Evolutionary conservation across 1,140 invertebrate species (phyloP).

Genomic region (Antheraea mylitta): DNA sequence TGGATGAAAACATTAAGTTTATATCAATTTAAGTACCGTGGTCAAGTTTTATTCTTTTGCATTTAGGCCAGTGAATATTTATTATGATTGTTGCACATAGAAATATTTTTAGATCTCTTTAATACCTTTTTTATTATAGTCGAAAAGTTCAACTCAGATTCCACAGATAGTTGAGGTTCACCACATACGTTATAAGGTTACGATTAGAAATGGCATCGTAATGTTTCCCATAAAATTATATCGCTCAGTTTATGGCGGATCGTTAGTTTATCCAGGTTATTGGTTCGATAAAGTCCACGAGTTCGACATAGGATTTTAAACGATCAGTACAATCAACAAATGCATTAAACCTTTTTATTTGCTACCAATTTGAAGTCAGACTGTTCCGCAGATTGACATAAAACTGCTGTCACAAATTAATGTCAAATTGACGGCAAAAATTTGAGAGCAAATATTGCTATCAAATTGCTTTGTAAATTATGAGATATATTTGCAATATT

Average conservation of each 20-base stretch:
- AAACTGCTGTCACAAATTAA: too few relatives aligned
- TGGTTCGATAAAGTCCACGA: neutral
- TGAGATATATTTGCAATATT: too few relatives aligned
- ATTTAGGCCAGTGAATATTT: neutral
- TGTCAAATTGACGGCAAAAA: too few relatives aligned
- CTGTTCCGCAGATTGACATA: too few relatives aligned
- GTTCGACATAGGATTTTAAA: neutral
- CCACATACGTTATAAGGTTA: neutral
- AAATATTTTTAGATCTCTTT: neutral
- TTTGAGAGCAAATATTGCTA: too few relatives aligned
- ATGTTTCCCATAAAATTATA: constrained; percentile 2
- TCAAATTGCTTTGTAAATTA: too few relatives aligned
- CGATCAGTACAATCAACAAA: too few relatives aligned
- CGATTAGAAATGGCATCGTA: neutral
- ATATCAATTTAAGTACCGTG: neutral
- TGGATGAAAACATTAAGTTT: neutral
- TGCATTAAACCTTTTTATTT: too few relatives aligned
- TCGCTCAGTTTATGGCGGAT: neutral
- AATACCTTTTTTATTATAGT: neutral
- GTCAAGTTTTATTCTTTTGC: neutral
- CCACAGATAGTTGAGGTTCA: neutral
- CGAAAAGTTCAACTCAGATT: neutral
- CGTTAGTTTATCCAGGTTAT: neutral
- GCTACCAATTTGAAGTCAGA: too few relatives aligned
- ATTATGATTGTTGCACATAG: neutral